Percentiles rank a stretch among this genome's conserved stretches.
phyloP scores from a whole-genome alignment of 2,797 vertebrate species.

The Syngnathus acus region DNA sequence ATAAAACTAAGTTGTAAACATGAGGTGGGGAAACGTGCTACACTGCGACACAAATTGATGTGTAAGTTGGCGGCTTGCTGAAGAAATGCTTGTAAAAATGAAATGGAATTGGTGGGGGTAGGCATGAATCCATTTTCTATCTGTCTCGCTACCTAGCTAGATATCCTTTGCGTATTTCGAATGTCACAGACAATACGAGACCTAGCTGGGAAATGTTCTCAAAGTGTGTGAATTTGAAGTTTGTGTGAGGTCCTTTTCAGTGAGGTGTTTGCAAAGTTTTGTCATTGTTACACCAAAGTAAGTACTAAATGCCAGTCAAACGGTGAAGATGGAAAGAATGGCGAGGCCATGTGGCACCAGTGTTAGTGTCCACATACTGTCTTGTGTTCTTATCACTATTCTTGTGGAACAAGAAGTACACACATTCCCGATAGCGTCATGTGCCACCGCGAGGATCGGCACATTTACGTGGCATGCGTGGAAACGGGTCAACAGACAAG shows the following conservation, averaged over 20 bases:
- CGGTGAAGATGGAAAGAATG: constrained; percentile 24
- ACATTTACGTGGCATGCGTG: constrained; percentile 66
- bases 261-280: constrained; percentile 17
- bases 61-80: no score
- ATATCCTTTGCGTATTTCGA: no score
- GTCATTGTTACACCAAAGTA: constrained; percentile 25
- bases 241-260: constrained; percentile 18
- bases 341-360: constrained; percentile 3
- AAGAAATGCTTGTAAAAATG: no score
- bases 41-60: no score
- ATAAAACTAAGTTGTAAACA: no score
- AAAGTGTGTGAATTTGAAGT: not conserved
- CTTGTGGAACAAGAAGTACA: not conserved
- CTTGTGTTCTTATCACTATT: not conserved
- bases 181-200: no score
- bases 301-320: constrained; percentile 25
- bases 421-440: not conserved
- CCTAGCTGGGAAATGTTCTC: no score
- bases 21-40: no score
- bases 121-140: no score
- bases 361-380: not conserved
- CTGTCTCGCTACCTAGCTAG: no score
- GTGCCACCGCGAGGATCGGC: constrained; percentile 29
- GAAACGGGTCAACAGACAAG: constrained; percentile 20
- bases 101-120: no score